Percentiles rank a stretch among this genome's conserved stretches.
phyloP scores from a whole-genome alignment of 2,888 invertebrate species.

The Polymixis lichenea region DNA sequence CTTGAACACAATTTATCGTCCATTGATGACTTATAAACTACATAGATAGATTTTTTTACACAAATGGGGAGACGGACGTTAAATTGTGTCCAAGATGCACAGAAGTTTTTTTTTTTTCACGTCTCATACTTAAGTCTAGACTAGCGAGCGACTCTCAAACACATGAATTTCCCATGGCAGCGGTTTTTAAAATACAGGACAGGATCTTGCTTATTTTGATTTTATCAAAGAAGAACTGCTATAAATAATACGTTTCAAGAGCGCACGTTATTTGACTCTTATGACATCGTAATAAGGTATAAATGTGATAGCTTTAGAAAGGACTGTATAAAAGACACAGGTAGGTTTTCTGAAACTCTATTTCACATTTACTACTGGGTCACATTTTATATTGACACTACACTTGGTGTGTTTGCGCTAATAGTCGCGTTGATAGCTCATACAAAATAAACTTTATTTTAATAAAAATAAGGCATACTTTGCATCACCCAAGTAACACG shows the following conservation, averaged over 20 bases:
- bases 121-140: conserved; percentile 5
- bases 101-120: background rate
- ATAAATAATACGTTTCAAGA: background rate
- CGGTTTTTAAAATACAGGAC: background rate
- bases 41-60: conserved; percentile 7
- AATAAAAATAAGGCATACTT: background rate
- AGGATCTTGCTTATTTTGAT: background rate
- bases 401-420: background rate
- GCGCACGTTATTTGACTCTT: background rate
- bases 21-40: conserved; percentile 13
- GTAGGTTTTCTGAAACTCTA: background rate
- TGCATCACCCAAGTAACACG: background rate
- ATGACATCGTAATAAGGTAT: background rate
- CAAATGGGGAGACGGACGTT: background rate
- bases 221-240: background rate
- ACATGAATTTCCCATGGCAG: background rate
- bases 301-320: background rate
- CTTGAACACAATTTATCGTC: background rate
- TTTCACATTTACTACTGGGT: background rate
- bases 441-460: background rate
- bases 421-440: background rate
- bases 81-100: background rate
- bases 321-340: no score
- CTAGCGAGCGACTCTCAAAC: conserved; percentile 18
- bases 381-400: background rate